Evolutionary conservation across 2,888 invertebrate genomes (phyloP).

Genomic region (Amphimallon solstitiale): DNA sequence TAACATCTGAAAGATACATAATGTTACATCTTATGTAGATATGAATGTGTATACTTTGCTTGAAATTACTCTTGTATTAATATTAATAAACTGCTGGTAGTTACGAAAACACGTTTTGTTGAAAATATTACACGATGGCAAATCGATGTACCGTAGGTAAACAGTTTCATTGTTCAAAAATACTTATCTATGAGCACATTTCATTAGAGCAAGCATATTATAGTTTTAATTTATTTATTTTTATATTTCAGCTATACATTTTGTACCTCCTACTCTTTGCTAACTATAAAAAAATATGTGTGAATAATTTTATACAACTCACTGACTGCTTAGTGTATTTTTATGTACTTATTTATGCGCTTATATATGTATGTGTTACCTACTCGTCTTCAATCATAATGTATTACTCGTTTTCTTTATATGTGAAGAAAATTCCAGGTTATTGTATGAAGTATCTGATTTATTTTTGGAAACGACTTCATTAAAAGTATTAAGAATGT

Average conservation of each 20-base stretch:
- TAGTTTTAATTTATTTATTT: conserved; percentile 50
- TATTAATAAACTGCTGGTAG: neutral
- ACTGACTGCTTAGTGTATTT: conserved; percentile 10
- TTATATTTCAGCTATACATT: conserved; percentile 60
- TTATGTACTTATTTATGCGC: neutral
- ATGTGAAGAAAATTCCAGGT: too few relatives aligned
- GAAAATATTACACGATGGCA: too few relatives aligned
- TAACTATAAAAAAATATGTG: conserved; percentile 43
- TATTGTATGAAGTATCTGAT: too few relatives aligned
- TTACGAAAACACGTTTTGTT: too few relatives aligned
- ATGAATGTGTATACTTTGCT: neutral
- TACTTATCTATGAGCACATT: conserved; percentile 1
- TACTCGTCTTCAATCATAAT: neutral
- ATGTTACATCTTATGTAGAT: neutral
- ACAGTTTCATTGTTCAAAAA: neutral
- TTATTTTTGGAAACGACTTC: too few relatives aligned
- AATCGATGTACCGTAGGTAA: neutral
- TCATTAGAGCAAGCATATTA: conserved; percentile 37
- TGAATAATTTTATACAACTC: conserved; percentile 29
- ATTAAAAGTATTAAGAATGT: too few relatives aligned
- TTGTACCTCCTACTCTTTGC: conserved; percentile 55
- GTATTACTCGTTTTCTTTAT: neutral
- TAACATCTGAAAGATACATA: conserved; percentile 2
- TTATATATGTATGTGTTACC: neutral
- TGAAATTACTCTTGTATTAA: neutral